These are phyloP conservation scores for Nebria brevicollis DNA, from an alignment of 2,888 invertebrate genomes.

Conservation along the genomic window DNA sequence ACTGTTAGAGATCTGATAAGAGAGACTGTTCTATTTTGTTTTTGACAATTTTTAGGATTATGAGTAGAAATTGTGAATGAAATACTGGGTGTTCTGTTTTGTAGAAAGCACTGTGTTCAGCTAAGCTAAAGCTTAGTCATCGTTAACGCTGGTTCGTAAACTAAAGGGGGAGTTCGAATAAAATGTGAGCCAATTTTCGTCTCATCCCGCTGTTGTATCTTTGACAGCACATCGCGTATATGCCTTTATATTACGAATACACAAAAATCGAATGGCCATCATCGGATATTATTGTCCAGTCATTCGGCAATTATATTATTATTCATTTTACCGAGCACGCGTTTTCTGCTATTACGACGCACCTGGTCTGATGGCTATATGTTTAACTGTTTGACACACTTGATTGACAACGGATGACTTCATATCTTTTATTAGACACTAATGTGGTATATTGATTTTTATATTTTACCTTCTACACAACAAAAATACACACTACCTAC, in stretches of 20 bases:
- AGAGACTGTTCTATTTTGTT: too few species aligned
- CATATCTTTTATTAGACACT: neutral
- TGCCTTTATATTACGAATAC: too few species aligned
- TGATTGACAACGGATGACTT: neutral
- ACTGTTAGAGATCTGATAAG: too few species aligned
- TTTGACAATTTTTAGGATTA: too few species aligned
- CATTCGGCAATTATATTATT: slow-evolving; percentile 27
- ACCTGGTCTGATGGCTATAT: neutral
- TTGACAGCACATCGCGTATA: slow-evolving; percentile 53
- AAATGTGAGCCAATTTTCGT: slow-evolving; percentile 59
- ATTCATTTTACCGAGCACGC: slow-evolving; percentile 18
- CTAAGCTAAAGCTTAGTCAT: slow-evolving; percentile 15
- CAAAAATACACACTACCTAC: too few species aligned
- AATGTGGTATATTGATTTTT: neutral
- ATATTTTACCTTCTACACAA: neutral
- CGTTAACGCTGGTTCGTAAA: neutral
- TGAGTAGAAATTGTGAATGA: neutral
- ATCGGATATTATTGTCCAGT: slow-evolving; percentile 12
- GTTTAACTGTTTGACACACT: neutral
- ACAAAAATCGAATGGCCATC: slow-evolving; percentile 12
- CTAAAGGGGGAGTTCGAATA: slow-evolving; percentile 49
- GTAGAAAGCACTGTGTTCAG: neutral
- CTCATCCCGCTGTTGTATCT: slow-evolving; percentile 58
- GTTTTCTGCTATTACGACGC: neutral
- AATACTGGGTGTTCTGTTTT: neutral